Conservation (phyloP, 2,113 vertebrate genomes). For the Grus americana region DNA sequence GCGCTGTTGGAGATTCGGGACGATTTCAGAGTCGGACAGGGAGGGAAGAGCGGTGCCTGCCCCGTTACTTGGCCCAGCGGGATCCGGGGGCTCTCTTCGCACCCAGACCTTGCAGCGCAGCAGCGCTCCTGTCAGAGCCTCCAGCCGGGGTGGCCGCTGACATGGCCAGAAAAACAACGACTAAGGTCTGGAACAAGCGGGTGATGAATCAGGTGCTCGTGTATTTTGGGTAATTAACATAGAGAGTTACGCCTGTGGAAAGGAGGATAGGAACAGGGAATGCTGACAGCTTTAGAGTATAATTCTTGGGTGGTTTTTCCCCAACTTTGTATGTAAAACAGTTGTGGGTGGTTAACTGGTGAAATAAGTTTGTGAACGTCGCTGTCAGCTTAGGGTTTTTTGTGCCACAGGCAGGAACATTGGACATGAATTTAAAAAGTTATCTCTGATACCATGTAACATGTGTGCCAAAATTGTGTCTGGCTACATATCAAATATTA, state of each 20-base stretch:
- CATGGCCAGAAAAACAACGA: accelerated
- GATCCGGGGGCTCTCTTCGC: accelerated
- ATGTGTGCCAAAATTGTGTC: neutral
- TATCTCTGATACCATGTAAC: neutral
- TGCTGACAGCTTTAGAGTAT: neutral
- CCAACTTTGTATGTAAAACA: neutral
- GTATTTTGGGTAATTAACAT: accelerated
- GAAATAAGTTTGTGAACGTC: accelerated
- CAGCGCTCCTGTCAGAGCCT: neutral
- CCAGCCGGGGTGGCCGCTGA: neutral
- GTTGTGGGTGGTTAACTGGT: neutral
- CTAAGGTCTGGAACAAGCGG: neutral
- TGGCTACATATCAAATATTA: neutral
- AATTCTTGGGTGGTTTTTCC: no score
- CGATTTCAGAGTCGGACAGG: neutral
- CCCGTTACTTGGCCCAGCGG: neutral
- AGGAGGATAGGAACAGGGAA: no score
- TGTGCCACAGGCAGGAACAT: neutral
- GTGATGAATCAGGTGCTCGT: accelerated
- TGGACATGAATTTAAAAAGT: neutral
- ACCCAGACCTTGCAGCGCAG: neutral
- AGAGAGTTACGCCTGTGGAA: neutral
- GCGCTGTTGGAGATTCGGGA: neutral
- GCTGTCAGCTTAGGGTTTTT: accelerated
- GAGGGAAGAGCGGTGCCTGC: neutral